Conservation (phyloP, 2,888 invertebrate species). For the Tanaodytes sp. region DNA sequence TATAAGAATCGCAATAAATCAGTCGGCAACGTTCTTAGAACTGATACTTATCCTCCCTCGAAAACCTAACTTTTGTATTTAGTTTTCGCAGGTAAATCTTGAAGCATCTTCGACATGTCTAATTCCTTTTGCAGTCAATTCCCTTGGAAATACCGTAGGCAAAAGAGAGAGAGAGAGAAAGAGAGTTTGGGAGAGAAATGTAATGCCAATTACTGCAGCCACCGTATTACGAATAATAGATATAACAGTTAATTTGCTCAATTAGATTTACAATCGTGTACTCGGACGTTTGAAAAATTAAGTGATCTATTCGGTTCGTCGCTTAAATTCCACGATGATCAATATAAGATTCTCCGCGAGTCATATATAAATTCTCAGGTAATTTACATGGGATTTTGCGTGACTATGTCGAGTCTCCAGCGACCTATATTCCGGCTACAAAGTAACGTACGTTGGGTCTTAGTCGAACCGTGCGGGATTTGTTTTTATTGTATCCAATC, state of each 20-base stretch:
- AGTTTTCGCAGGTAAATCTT: conserved; percentile 48
- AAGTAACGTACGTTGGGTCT: conserved; percentile 39
- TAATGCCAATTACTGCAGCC: conserved; percentile 55
- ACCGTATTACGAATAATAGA: conserved; percentile 67
- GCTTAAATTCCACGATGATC: conserved; percentile 34
- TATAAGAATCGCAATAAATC: conserved; percentile 38
- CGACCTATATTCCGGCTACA: conserved; percentile 40
- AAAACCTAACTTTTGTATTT: conserved; percentile 46
- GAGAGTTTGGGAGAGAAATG: conserved; percentile 48
- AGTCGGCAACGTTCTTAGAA: conserved; percentile 36
- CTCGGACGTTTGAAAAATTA: conserved; percentile 29
- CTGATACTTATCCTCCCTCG: conserved; percentile 40
- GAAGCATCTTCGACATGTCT: conserved; percentile 48
- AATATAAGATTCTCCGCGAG: conserved; percentile 36
- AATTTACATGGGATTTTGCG: conserved; percentile 46
- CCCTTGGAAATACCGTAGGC: conserved; percentile 37
- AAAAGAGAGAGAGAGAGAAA: too few relatives aligned
- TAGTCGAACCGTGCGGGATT: conserved; percentile 33
- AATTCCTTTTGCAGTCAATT: conserved; percentile 46
- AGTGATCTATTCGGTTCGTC: conserved; percentile 28
- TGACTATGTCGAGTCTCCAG: conserved; percentile 38
- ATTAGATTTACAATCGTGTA: conserved; percentile 46
- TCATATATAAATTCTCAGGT: conserved; percentile 42
- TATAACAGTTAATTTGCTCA: conserved; percentile 65
- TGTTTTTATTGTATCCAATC: conserved; percentile 49